phyloP scores from a whole-genome alignment of 2,113 vertebrate species.

The Thunnus maccoyii region DNA sequence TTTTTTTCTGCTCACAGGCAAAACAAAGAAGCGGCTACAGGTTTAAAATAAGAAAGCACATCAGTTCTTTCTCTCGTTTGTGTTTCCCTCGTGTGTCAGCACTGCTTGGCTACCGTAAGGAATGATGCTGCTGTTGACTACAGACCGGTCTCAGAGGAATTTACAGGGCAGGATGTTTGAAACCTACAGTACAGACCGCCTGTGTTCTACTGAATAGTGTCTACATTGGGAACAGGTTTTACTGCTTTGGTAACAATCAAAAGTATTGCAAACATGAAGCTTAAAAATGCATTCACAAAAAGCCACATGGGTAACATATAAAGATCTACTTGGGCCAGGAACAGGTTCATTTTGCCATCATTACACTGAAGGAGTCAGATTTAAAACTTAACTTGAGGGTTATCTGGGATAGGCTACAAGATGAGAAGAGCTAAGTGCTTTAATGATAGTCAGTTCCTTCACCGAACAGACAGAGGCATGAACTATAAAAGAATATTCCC shows the following conservation, averaged over 20 bases:
- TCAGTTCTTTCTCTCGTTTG: conserved; percentile 13
- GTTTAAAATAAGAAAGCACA: conserved; percentile 26
- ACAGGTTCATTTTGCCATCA: no score
- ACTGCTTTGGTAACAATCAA: conserved; percentile 17
- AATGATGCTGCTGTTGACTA: conserved; percentile 56
- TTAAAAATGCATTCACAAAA: conserved; percentile 12
- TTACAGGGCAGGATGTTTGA: conserved; percentile 39
- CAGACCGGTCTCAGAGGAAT: conserved; percentile 51
- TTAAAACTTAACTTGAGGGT: no score
- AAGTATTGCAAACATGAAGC: conserved; percentile 12
- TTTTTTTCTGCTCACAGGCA: conserved; percentile 6
- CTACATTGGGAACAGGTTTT: conserved; percentile 28
- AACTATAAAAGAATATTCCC: no score
- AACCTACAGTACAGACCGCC: conserved; percentile 9
- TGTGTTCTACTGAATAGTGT: conserved; percentile 11
- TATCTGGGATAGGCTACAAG: no score
- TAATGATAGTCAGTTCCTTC: no score
- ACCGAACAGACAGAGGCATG: no score
- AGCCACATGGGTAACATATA: not conserved
- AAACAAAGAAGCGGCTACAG: conserved; percentile 45
- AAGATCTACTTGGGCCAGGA: no score
- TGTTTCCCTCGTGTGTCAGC: conserved; percentile 29
- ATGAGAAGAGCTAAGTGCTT: no score
- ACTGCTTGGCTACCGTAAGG: conserved; percentile 50
- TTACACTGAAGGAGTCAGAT: no score